Evolutionary conservation across 2,797 vertebrate species (phyloP), one percentile per base, ranked within the genome.

Genomic region (Vireo griseus): DNA sequence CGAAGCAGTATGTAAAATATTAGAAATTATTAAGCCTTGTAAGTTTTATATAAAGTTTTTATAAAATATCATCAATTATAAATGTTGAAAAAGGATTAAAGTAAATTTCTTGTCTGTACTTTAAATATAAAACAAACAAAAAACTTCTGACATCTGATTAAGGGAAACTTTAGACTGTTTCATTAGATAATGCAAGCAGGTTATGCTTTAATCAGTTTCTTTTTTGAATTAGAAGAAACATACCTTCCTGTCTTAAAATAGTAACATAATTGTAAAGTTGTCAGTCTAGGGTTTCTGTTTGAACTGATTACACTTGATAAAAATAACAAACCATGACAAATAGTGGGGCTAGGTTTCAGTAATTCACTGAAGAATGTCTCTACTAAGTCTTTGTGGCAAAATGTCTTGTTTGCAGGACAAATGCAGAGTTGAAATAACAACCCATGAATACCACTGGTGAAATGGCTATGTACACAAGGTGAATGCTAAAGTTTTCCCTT

Each of bases 381-480:
- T 95, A 95, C 96, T 91, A 95, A 95, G 96, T 94, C 90, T 98
- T 97, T 98, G 97, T 97, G 93, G 94, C 94, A 94, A 95, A 97
- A 97, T 89, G 93, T 97, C 97, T 98, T 98, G 96, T 97, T 98
- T 97, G 93, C 90, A 94, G 95, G 94, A 96, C 96, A 97, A 97
- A 97, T 95, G 96, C 90, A 92, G 96, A 97, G 95, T 94, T 98
- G 97, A 97, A 98, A 98, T 98, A 98, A 97, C 96, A 98, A 91
- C 86, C 84, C 81, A 82, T 98, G 97, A 98, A 97, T 98, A 95
- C 94, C 84, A 93, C 95, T 97, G 92, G 97, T 97, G 97, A 98
- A 97, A 98, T 97, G 96, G 94, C 98, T 98, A 88, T 97, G 96
- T 97, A 96, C 97, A 97, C 97, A 98, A 98, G 98, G 97, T 97